These are phyloP conservation scores for Drosophila kurseongensis DNA, from an alignment of 1,140 invertebrate species.

Conservation along the genomic window DNA sequence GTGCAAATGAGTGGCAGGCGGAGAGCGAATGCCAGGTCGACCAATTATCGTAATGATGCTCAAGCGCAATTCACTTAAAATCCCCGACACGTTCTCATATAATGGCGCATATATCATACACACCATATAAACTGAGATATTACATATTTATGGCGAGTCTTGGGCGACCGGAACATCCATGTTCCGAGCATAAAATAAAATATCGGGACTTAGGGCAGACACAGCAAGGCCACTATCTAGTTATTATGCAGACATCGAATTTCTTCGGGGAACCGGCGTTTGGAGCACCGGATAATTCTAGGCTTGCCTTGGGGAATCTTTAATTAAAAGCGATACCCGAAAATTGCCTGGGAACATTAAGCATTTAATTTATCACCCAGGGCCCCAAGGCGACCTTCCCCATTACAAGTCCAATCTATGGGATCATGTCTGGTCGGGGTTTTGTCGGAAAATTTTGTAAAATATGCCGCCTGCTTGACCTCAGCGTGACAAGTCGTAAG, in stretches of 20 bases:
- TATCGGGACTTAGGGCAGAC: constrained; percentile 14
- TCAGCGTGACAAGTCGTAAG: constrained; percentile 28
- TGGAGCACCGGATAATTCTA: constrained; percentile 20
- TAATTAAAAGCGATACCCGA: constrained; percentile 54
- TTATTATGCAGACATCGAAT: constrained; percentile 58
- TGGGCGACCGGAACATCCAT: constrained; percentile 49
- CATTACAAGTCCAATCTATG: constrained; percentile 32
- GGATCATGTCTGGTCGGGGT: constrained; percentile 8
- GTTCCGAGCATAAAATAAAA: constrained; percentile 32
- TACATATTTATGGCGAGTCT: constrained; percentile 34
- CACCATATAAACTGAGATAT: constrained; percentile 27
- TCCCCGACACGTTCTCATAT: constrained; percentile 43
- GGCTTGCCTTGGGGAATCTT: constrained; percentile 55
- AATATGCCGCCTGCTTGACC: constrained; percentile 54
- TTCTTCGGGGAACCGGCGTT: constrained; percentile 33
- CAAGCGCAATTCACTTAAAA: constrained; percentile 57
- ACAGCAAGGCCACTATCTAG: constrained; percentile 29
- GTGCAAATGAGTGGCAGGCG: constrained; percentile 8
- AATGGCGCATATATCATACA: constrained; percentile 35
- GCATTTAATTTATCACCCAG: constrained; percentile 72
- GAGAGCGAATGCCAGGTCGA: constrained; percentile 22
- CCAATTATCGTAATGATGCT: constrained; percentile 64
- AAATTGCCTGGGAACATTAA: constrained; percentile 53
- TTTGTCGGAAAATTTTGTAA: constrained; percentile 51
- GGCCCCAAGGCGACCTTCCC: constrained; percentile 46